Conservation (phyloP, 2,797 vertebrate species). For the Catharus ustulatus region DNA sequence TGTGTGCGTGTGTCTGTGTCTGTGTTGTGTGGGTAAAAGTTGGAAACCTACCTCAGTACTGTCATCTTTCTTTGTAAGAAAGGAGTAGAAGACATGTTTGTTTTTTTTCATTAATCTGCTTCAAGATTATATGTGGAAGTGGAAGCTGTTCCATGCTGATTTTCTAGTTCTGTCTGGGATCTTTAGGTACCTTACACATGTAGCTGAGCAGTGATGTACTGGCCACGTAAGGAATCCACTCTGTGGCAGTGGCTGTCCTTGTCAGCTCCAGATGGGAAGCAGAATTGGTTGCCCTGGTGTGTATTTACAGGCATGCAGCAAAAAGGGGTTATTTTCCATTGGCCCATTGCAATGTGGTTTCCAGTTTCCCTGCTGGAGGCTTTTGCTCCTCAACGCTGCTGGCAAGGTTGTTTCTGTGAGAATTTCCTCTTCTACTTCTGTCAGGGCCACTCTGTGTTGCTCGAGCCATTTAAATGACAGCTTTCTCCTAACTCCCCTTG, state of each 20-base stretch:
- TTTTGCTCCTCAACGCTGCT: background rate
- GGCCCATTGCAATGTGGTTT: background rate
- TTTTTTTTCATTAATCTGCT: background rate
- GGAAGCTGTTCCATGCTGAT: background rate
- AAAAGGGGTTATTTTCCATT: background rate
- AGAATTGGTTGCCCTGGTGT: background rate
- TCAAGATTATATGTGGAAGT: background rate
- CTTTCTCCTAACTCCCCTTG: background rate
- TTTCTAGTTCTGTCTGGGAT: background rate
- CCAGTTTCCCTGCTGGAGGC: background rate
- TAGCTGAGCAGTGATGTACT: background rate
- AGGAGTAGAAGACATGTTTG: background rate
- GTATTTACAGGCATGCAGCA: rapidly evolving
- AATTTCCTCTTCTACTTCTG: background rate
- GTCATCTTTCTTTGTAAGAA: background rate
- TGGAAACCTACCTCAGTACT: background rate
- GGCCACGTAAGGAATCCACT: background rate
- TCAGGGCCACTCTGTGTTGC: background rate
- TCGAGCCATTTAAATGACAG: background rate
- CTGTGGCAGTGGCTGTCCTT: background rate
- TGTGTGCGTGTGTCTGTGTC: conserved; percentile 41
- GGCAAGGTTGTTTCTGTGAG: background rate
- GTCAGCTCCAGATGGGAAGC: background rate
- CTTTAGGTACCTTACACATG: background rate
- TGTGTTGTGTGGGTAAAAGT: background rate